A percentile compares a stretch with the other conserved stretches of the same genome.
Conservation (phyloP, 2,113 vertebrate species). For the Pachypanchax playfairii region DNA sequence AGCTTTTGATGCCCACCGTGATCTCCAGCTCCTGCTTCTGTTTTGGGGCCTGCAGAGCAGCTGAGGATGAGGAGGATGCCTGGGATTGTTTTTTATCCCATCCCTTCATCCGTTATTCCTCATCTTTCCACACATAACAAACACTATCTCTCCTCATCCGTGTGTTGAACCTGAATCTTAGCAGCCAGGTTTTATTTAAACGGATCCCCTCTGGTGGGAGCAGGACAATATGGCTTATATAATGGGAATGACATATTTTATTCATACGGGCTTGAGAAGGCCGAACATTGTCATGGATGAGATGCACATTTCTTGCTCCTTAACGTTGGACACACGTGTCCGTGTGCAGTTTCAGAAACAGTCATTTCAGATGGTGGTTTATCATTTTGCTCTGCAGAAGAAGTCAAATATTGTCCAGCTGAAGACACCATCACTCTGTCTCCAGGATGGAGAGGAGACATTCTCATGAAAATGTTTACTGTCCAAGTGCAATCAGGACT, state of each 20-base stretch:
- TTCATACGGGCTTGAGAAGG: slow-evolving; percentile 50
- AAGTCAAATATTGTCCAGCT: too few relatives aligned
- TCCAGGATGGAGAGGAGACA: too few relatives aligned
- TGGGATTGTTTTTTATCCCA: slow-evolving; percentile 8
- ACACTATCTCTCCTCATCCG: slow-evolving; percentile 1
- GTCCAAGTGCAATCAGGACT: neutral
- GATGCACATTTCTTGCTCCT: neutral
- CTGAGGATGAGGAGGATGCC: slow-evolving; percentile 48
- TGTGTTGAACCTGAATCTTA: slow-evolving; percentile 38
- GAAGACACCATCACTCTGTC: too few relatives aligned
- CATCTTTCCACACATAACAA: neutral
- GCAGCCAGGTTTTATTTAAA: slow-evolving; percentile 28
- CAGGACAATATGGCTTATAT: slow-evolving; percentile 48
- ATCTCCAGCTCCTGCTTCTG: slow-evolving; percentile 27
- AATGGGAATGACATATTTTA: slow-evolving; percentile 65
- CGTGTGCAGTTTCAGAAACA: too few relatives aligned
- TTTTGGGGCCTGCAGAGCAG: slow-evolving; percentile 46
- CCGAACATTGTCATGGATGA: slow-evolving; percentile 20
- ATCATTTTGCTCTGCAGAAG: too few relatives aligned
- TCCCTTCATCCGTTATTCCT: neutral
- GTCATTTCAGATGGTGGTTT: too few relatives aligned
- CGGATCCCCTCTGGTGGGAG: slow-evolving; percentile 19
- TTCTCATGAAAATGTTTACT: too few relatives aligned
- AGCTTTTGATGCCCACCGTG: slow-evolving; percentile 31
- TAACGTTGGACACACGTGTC: too few relatives aligned